Percentiles rank a stretch among this genome's conserved stretches.
phyloP scores from a whole-genome alignment of 2,888 invertebrate species.

The Stratiomys singularior region DNA sequence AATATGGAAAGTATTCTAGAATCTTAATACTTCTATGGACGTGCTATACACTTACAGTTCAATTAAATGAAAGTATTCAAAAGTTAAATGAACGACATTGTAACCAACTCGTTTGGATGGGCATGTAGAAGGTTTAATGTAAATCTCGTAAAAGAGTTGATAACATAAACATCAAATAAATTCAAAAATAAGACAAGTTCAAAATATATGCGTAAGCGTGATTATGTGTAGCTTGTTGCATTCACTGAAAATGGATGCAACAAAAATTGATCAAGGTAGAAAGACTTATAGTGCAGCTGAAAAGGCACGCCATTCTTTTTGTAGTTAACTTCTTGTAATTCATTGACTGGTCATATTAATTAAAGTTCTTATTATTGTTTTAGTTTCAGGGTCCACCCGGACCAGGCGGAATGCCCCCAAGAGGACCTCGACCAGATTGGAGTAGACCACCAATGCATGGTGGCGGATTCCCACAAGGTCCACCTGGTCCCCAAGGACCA shows the following conservation, averaged over 20 bases:
- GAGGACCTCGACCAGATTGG: constrained; percentile 77
- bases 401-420: constrained; percentile 67
- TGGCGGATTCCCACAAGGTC: constrained; percentile 71
- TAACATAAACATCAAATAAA: too few species aligned
- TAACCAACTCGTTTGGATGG: too few species aligned
- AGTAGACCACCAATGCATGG: constrained; percentile 79
- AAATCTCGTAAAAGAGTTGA: too few species aligned
- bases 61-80: neutral
- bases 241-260: neutral
- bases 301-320: neutral
- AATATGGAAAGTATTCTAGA: constrained; percentile 13
- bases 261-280: too few species aligned
- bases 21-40: neutral
- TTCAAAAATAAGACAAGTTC: too few species aligned
- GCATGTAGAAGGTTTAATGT: too few species aligned
- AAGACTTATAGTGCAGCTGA: constrained; percentile 22
- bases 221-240: too few species aligned
- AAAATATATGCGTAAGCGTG: too few species aligned
- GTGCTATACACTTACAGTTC: constrained; percentile 20
- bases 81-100: too few species aligned
- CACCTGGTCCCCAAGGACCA: constrained; percentile 73
- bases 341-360: neutral
- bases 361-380: neutral
- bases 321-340: neutral
- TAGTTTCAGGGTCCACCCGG: constrained; percentile 63